These are phyloP conservation scores for Empidonax traillii DNA, from an alignment of 2,113 vertebrate genomes.

Conservation along the genomic window DNA sequence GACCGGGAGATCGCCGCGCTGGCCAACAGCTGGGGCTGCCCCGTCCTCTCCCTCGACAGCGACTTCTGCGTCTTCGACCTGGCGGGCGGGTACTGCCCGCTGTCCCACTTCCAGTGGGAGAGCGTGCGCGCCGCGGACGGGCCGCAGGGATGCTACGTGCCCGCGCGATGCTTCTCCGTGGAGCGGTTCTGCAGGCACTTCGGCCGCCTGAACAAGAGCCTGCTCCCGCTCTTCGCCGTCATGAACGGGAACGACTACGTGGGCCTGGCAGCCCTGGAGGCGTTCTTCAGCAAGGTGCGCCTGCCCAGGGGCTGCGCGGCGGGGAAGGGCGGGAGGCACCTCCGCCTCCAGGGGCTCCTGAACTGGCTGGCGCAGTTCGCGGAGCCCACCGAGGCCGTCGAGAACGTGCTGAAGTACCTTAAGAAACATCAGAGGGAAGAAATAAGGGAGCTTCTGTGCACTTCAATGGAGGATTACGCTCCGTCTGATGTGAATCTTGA, in stretches of 20 bases:
- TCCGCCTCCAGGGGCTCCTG: constrained; percentile 80
- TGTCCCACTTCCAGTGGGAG: constrained; percentile 86
- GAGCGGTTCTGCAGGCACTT: constrained; percentile 80
- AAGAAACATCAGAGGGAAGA: constrained; percentile 28
- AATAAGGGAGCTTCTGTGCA: constrained; percentile 69
- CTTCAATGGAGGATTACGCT: constrained; percentile 82
- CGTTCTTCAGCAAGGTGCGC: constrained; percentile 65
- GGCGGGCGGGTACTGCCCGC: constrained; percentile 84
- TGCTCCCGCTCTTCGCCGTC: constrained; percentile 89
- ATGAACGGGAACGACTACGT: constrained; percentile 87
- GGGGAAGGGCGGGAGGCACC: constrained; percentile 53
- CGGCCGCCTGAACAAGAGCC: constrained; percentile 65
- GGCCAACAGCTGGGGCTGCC: constrained; percentile 89
- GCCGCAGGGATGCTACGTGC: constrained; percentile 73
- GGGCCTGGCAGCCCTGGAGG: constrained; percentile 65
- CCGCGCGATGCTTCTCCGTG: constrained; percentile 78
- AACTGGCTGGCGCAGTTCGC: constrained; percentile 84
- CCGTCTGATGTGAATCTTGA: constrained; percentile 74
- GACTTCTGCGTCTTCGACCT: constrained; percentile 95
- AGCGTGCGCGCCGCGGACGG: constrained; percentile 53
- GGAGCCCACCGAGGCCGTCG: constrained; percentile 73
- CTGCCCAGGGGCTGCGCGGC: not conserved
- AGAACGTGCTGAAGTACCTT: constrained; percentile 65
- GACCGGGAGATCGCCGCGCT: constrained; percentile 90
- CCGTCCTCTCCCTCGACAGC: constrained; percentile 90